Base-by-base conservation (phyloP, 2,797 vertebrate species). In the Selene dorsalis region DNA sequence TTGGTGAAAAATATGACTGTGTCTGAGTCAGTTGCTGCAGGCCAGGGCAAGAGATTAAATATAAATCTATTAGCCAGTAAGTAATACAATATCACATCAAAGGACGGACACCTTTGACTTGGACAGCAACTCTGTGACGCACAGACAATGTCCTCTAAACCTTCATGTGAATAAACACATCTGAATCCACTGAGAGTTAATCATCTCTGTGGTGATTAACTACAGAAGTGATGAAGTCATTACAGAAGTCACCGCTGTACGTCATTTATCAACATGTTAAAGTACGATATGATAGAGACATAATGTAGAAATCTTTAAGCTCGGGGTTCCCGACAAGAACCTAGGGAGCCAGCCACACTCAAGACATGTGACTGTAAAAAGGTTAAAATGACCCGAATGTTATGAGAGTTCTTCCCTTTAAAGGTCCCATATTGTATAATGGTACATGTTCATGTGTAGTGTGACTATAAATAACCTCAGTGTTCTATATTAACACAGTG, bases 1-100 rank as follows among this genome's bases (percentile, higher is more conserved):
- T 53, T 11, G 76, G 75, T 87, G 85, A 89, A 83, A 84, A 85
- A 89, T 87, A 75, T 58, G 69, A 68, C 73, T 47, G 43, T 71
- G 73, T 84, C 85, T 85, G 72, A 73, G 83, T 84, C 77, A 77
- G 35, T 64, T 17, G 83, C 84, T 85, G 78, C 78, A 66, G 84
- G 85, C 82, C 84, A 32, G 11, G 9, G 39, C 75, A 67, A 68
- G 73, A 84, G 79, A 80, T 84, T 65, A 80, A 63, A 82, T 65
- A 77, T 69, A 78, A 81, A 73, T 75, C 84, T 80, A 72, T 78
- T 67, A 83, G 53, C 73, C 53, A 28, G 76, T 70, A 35, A 63
- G 73, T 77, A 69, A 73, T 71, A 80, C 66, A 32, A 24, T 3
- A 73, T 80, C 74, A 73, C 71, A 82, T 83, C 67, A 59, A 41